Evolutionary conservation across 2,888 invertebrate species (phyloP).

Genomic region (Dynastes grantii): DNA sequence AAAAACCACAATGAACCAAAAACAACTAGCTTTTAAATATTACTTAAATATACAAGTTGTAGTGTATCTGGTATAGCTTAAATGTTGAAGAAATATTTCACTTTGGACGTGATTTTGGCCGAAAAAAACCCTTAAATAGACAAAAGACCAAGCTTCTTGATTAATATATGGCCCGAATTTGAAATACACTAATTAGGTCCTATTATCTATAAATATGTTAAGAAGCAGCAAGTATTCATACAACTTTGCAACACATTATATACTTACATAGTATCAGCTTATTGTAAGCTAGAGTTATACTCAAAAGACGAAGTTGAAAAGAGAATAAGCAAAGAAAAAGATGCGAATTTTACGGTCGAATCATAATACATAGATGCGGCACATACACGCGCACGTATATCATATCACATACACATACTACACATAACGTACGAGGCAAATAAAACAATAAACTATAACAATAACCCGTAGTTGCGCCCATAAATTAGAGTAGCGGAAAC

Average conservation of each 20-base stretch:
- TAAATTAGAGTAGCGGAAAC: slow-evolving; percentile 59
- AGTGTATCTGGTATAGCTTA: too few relatives aligned
- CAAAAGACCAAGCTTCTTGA: too few relatives aligned
- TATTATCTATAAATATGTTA: too few relatives aligned
- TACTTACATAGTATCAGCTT: neutral
- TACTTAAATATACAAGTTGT: too few relatives aligned
- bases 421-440: slow-evolving; percentile 63
- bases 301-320: slow-evolving; percentile 9
- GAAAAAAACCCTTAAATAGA: too few relatives aligned
- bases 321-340: slow-evolving; percentile 50
- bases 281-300: too few relatives aligned
- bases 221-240: neutral
- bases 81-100: too few relatives aligned
- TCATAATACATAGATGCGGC: slow-evolving; percentile 58
- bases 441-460: slow-evolving; percentile 64
- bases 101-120: too few relatives aligned
- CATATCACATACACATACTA: slow-evolving; percentile 24
- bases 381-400: slow-evolving; percentile 54
- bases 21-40: too few relatives aligned
- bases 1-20: too few relatives aligned
- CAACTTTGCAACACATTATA: neutral
- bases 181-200: too few relatives aligned
- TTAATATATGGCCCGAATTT: too few relatives aligned
- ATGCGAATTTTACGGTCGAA: slow-evolving; percentile 64
- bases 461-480: slow-evolving; percentile 59